Evolutionary conservation across 2,797 vertebrate genomes (phyloP), one percentile per base, ranked within the genome.

Genomic region (Loris lydekkerianus): DNA sequence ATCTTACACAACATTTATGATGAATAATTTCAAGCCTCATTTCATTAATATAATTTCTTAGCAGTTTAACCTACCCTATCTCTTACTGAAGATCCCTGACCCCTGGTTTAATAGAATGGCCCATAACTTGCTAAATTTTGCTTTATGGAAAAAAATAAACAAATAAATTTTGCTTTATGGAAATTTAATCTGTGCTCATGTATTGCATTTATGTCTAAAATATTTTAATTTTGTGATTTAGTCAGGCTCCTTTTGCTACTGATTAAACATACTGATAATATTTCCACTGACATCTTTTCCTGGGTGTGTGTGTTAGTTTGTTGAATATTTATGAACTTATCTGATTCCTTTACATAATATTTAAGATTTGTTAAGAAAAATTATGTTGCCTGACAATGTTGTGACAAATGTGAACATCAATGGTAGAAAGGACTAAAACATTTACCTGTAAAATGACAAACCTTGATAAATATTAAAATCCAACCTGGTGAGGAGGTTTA

Each of bases 241-340:
- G 91, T 96, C 31, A 93, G 97, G 86, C 37, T 97, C 88, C 56
- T 95, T 96, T 93, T 76, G 94, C 78, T 94, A 93, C 89, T 97
- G 95, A 96, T 97, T 96, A 96, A 98, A 97, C 69, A 95, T 83
- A 95, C 81, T 97, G 96, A 31, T 96, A 96, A 96, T 97, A 94
- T 97, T 98, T 97, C 96, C 94, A 96, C 70, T 95, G 97, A 95
- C 93, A 96, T 90, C 18, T 97, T 97, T 98, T 95, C 91, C 83
- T 86, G 80, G 46, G 72, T 96, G 23, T 92, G 23, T 67, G 60
- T 77, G 27, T 86, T 93, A 61, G 49, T 65, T 95, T 96, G 95
- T 93, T 96, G 97, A 97, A 97, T 97, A 90, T 96, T 97, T 98
- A 97, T 90, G 95, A 97, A 63, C 72, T 56, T 95, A 96, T 83